Evolutionary conservation across 1,140 invertebrate species (phyloP).

Genomic region (Drusus annulatus): DNA sequence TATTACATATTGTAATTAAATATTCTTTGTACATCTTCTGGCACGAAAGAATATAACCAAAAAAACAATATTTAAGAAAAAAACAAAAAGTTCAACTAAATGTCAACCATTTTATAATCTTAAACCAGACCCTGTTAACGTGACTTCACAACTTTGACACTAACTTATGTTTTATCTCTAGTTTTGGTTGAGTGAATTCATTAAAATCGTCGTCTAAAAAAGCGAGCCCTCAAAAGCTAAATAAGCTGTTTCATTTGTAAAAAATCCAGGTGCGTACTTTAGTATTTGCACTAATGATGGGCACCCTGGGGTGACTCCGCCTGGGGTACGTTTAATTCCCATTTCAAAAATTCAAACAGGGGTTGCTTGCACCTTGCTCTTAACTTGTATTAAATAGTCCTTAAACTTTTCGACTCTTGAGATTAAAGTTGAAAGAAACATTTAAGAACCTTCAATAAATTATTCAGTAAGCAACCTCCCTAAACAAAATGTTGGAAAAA

Average conservation of each 20-base stretch:
- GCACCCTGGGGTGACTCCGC: constrained; percentile 10
- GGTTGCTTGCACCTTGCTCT: constrained; percentile 15
- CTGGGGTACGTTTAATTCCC: background rate
- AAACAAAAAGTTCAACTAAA: too few relatives aligned
- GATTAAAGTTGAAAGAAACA: background rate
- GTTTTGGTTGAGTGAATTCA: too few relatives aligned
- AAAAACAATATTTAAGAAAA: too few relatives aligned
- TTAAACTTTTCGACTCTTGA: constrained; percentile 12
- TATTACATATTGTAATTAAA: too few relatives aligned
- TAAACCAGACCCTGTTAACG: too few relatives aligned
- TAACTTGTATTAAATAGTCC: constrained; percentile 4
- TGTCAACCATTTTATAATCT: too few relatives aligned
- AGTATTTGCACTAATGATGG: constrained; percentile 14
- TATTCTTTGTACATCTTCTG: too few relatives aligned
- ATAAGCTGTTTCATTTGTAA: constrained; percentile 2
- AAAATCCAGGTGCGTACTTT: constrained; percentile 13
- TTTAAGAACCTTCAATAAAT: constrained; percentile 9
- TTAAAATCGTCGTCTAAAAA: background rate
- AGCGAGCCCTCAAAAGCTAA: background rate
- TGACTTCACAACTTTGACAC: too few relatives aligned
- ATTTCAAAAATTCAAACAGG: constrained; percentile 14
- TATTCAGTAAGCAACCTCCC: background rate
- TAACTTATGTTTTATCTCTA: too few relatives aligned
- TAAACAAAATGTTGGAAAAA: too few relatives aligned
- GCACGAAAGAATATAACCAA: too few relatives aligned